phyloP scores from a whole-genome alignment of 2,113 vertebrate species.

The Mormyrus iriodes region DNA sequence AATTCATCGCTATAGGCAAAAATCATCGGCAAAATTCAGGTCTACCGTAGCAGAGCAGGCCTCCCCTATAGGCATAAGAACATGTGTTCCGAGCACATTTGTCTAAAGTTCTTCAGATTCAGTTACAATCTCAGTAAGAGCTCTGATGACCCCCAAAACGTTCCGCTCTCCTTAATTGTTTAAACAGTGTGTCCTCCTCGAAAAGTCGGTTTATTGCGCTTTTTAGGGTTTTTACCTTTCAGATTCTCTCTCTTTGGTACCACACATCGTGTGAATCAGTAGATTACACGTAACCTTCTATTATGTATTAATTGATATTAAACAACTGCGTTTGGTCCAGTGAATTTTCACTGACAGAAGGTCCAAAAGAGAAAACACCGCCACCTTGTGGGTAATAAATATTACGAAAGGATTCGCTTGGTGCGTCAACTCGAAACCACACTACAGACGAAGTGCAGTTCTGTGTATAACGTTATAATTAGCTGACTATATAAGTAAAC shows the following conservation, averaged over 20 bases:
- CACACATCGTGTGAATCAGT: background rate
- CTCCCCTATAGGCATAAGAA: background rate
- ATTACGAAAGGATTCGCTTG: background rate
- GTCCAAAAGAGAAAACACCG: background rate
- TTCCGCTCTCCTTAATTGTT: background rate
- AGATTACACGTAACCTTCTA: background rate
- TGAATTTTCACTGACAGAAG: background rate
- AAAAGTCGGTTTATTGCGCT: background rate
- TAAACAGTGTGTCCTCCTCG: background rate
- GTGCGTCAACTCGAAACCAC: background rate
- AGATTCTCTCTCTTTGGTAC: background rate
- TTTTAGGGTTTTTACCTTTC: background rate
- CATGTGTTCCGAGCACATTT: background rate
- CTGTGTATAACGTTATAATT: background rate
- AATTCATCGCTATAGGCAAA: background rate
- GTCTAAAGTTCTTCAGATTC: background rate
- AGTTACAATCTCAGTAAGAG: background rate
- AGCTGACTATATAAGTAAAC: background rate
- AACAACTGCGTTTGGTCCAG: background rate
- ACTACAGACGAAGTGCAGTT: background rate
- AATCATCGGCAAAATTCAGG: background rate
- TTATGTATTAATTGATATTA: background rate
- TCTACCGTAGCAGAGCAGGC: background rate
- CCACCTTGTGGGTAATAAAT: background rate
- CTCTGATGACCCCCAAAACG: background rate